Evolutionary conservation across 2,113 vertebrate genomes (phyloP).

Genomic region (Cyprinus carpio): DNA sequence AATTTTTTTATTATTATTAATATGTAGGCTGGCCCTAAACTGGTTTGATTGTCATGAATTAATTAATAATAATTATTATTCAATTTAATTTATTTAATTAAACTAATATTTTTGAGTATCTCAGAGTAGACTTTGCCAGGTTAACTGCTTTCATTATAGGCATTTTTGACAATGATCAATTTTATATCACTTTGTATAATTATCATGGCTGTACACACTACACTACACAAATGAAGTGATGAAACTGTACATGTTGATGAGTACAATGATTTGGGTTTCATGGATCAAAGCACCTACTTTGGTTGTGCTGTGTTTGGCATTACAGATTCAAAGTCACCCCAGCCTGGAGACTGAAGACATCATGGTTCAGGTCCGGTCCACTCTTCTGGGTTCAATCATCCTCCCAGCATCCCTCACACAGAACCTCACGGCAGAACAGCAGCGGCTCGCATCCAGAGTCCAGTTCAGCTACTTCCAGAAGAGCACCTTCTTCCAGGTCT

Average conservation of each 20-base stretch:
- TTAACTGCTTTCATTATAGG: too few species aligned
- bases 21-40: not conserved
- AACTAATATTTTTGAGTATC: too few species aligned
- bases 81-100: too few species aligned
- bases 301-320: not conserved
- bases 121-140: too few species aligned
- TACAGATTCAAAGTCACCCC: conserved; percentile 59
- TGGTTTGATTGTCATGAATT: not conserved
- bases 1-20: too few species aligned
- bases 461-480: conserved; percentile 95
- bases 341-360: conserved; percentile 35
- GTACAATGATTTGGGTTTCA: not conserved
- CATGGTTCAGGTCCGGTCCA: conserved; percentile 28
- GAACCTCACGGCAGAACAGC: conserved; percentile 70
- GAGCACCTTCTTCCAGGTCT: conserved; percentile 87
- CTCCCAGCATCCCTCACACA: conserved; percentile 81
- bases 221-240: not conserved
- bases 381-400: conserved; percentile 80
- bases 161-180: too few species aligned
- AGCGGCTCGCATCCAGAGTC: conserved; percentile 80
- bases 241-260: not conserved
- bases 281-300: not conserved
- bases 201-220: not conserved
- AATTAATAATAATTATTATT: too few species aligned
- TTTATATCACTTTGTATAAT: too few species aligned